Conservation (phyloP, 2,113 vertebrate genomes). For the Alligator sinensis region DNA sequence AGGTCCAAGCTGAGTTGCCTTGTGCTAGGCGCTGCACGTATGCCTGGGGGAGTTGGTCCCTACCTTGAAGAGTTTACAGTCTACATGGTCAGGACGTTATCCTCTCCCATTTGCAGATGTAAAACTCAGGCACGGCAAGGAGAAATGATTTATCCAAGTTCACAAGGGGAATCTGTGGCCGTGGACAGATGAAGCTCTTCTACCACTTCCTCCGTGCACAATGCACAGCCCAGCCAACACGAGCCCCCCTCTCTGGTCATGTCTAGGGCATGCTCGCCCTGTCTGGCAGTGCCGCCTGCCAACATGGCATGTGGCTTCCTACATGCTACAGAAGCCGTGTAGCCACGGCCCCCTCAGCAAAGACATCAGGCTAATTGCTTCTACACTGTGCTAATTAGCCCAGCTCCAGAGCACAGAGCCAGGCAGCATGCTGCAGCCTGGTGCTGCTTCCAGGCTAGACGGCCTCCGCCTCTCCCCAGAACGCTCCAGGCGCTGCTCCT, state of each 20-base stretch:
- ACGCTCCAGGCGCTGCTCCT: neutral
- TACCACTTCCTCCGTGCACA: too few relatives aligned
- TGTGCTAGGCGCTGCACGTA: neutral
- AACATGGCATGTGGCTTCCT: too few relatives aligned
- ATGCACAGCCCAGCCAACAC: too few relatives aligned
- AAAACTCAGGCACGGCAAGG: neutral
- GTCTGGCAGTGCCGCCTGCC: too few relatives aligned
- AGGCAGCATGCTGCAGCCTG: too few relatives aligned
- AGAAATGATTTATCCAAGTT: neutral
- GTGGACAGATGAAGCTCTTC: neutral
- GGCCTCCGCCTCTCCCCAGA: neutral
- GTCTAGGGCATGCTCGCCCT: too few relatives aligned
- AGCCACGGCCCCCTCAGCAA: too few relatives aligned
- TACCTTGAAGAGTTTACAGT: neutral
- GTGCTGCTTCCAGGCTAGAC: too few relatives aligned
- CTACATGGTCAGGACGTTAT: neutral
- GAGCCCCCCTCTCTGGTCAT: neutral
- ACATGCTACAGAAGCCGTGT: too few relatives aligned
- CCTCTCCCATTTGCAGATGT: neutral
- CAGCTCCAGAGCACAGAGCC: too few relatives aligned
- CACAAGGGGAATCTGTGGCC: neutral
- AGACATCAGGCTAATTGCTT: too few relatives aligned
- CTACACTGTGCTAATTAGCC: too few relatives aligned
- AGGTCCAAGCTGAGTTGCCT: neutral
- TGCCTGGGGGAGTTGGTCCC: neutral